Conservation (phyloP, 2,888 invertebrate genomes). For the Ametastegia equiseti region DNA sequence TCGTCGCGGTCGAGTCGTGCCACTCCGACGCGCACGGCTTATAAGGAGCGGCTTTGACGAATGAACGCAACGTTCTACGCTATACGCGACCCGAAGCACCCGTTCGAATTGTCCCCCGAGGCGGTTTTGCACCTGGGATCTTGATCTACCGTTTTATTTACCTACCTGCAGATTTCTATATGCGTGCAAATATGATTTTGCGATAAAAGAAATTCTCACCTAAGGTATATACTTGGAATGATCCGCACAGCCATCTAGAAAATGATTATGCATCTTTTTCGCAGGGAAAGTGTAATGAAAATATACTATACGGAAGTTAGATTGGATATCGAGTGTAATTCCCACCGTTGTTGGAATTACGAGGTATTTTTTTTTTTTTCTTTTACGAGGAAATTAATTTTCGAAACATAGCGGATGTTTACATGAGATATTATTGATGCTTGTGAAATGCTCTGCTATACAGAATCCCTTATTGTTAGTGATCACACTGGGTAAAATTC, state of each 20-base stretch:
- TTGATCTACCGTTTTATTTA: background rate
- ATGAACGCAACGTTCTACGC: conserved; percentile 28
- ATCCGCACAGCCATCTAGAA: background rate
- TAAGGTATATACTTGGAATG: background rate
- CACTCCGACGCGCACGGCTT: conserved; percentile 36
- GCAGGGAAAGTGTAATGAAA: background rate
- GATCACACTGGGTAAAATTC: too few relatives aligned
- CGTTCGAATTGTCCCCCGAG: background rate
- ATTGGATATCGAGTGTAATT: background rate
- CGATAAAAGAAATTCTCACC: background rate
- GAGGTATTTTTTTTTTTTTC: background rate
- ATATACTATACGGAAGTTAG: background rate
- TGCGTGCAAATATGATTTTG: background rate
- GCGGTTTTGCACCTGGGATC: conserved; percentile 11
- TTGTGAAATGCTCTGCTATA: background rate
- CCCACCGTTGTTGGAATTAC: background rate
- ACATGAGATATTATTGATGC: background rate
- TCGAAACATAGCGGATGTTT: too few relatives aligned
- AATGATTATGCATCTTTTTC: background rate
- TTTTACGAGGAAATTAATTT: background rate
- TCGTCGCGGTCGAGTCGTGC: conserved; percentile 32
- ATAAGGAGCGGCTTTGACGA: conserved; percentile 40
- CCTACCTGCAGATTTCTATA: background rate
- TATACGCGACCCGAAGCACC: background rate
- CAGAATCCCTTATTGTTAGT: too few relatives aligned